phyloP scores from a whole-genome alignment of 2,888 invertebrate genomes.

The Chloroclysta siterata region DNA sequence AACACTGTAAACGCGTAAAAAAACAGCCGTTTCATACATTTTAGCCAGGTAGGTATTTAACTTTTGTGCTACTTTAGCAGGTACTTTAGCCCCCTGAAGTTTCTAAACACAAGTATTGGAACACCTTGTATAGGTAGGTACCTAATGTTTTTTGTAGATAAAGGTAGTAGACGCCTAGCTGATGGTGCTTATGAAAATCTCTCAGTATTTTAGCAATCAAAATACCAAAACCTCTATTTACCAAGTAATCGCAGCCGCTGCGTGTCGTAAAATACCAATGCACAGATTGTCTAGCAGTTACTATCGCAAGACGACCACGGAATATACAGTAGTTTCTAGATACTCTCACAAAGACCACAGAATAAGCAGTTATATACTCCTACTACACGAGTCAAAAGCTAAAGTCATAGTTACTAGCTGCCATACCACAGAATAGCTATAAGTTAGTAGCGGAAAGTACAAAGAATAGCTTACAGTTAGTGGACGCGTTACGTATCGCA shows the following conservation, averaged over 20 bases:
- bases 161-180: not conserved
- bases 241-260: constrained; percentile 12
- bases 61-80: no score
- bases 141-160: no score
- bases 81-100: no score
- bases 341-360: constrained; percentile 1
- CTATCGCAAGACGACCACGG: constrained; percentile 8
- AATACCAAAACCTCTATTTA: constrained; percentile 22
- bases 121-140: no score
- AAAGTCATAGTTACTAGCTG: not conserved
- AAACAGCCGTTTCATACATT: no score
- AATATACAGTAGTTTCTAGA: constrained; percentile 20
- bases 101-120: no score
- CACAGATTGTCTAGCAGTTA: constrained; percentile 12
- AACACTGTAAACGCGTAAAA: no score
- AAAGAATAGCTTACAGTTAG: constrained; percentile 12
- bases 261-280: constrained; percentile 30
- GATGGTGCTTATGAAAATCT: no score
- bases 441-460: constrained; percentile 15
- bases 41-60: no score
- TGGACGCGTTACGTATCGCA: constrained; percentile 20
- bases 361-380: not conserved
- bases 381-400: not conserved
- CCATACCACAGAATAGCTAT: constrained; percentile 22
- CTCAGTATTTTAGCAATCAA: constrained; percentile 14